These are phyloP conservation scores for Nebria brevicollis DNA, from an alignment of 2,888 invertebrate genomes.

Conservation along the genomic window DNA sequence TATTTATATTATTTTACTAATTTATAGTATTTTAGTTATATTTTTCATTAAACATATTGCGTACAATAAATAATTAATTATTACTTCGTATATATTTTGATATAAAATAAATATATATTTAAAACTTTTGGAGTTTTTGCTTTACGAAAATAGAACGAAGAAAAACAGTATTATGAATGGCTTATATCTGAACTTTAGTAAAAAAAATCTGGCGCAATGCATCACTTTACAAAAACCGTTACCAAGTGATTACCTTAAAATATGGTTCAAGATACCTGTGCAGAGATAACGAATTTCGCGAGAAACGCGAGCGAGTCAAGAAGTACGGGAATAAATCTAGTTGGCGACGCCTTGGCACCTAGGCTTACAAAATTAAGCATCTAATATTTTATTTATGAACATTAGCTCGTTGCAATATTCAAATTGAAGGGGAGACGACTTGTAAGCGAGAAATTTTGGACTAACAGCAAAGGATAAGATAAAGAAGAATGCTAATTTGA, in stretches of 20 bases:
- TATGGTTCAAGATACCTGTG: constrained; percentile 13
- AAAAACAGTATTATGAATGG: neutral
- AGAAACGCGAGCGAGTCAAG: neutral
- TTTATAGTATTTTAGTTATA: too few relatives aligned
- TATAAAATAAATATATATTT: too few relatives aligned
- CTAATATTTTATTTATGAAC: constrained; percentile 45
- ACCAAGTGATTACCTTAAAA: constrained; percentile 19
- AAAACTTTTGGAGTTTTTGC: too few relatives aligned
- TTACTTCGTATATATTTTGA: too few relatives aligned
- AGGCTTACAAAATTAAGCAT: constrained; percentile 32
- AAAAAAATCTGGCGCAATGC: neutral
- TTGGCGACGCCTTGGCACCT: neutral
- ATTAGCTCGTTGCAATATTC: constrained; percentile 41
- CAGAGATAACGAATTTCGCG: constrained; percentile 27
- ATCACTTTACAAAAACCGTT: neutral
- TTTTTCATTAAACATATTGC: too few relatives aligned
- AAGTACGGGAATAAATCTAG: constrained; percentile 36
- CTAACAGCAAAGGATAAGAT: constrained; percentile 22
- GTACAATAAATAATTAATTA: too few relatives aligned
- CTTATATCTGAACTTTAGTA: neutral
- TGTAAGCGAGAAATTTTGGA: constrained; percentile 17
- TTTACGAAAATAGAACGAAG: neutral
- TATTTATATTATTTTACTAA: too few relatives aligned
- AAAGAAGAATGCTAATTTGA: constrained; percentile 41
- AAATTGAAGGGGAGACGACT: constrained; percentile 18